Conservation (phyloP, 1,140 invertebrate species). For the Trichonephila clavata region DNA sequence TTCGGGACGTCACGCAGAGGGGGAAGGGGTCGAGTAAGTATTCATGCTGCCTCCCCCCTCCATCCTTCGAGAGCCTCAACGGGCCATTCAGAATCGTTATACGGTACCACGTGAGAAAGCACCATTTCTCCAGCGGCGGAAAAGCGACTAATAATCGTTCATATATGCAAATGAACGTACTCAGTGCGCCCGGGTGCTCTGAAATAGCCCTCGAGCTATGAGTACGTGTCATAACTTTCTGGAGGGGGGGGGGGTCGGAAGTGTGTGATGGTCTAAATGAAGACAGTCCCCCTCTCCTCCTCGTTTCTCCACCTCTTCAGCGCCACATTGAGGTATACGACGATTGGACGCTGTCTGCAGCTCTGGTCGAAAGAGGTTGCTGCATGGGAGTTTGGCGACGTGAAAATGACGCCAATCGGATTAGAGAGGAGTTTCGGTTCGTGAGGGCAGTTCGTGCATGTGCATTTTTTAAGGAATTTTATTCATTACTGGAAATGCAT, state of each 20-base stretch:
- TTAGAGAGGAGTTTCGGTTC: neutral
- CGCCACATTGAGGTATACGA: slow-evolving; percentile 24
- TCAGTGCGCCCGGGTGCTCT: neutral
- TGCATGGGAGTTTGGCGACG: slow-evolving; percentile 8
- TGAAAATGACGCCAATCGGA: neutral
- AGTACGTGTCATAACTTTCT: slow-evolving; percentile 67
- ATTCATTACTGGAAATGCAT: no score
- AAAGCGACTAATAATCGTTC: slow-evolving; percentile 65
- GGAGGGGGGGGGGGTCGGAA: neutral
- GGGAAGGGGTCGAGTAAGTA: neutral
- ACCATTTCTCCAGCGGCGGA: slow-evolving; percentile 26
- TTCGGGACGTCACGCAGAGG: neutral
- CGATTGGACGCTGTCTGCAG: slow-evolving; percentile 66
- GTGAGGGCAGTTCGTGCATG: neutral
- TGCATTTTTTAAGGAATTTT: no score
- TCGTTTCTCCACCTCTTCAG: neutral
- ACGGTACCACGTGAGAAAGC: slow-evolving; percentile 17
- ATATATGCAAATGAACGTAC: slow-evolving; percentile 52
- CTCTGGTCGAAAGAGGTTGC: neutral
- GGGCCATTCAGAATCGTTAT: slow-evolving; percentile 50
- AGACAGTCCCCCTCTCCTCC: neutral
- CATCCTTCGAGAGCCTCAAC: neutral
- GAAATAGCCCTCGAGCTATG: slow-evolving; percentile 21
- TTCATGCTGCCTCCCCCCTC: neutral
- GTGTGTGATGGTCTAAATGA: slow-evolving; percentile 3